A percentile compares a stretch with the other conserved stretches of the same genome.
Conservation (phyloP, 2,113 vertebrate genomes). For the Engraulis encrasicolus region DNA sequence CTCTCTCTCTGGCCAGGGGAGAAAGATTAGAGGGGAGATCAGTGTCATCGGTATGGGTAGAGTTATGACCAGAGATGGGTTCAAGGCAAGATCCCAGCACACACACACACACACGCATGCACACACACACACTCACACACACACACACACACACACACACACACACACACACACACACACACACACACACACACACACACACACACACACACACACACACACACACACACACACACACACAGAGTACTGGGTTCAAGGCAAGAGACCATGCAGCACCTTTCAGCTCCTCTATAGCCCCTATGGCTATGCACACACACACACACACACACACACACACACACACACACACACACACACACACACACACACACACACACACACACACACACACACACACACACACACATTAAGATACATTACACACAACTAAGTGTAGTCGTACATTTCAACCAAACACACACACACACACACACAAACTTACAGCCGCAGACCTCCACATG, state of each 20-base stretch:
- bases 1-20: too few relatives aligned
- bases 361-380: not conserved
- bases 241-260: too few relatives aligned
- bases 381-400: not conserved
- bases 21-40: conserved; percentile 78
- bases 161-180: conserved; percentile 31
- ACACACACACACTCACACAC: not conserved
- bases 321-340: not conserved
- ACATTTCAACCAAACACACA: conserved; percentile 11
- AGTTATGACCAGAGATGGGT: conserved; percentile 76
- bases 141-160: conserved; percentile 32
- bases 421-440: not conserved
- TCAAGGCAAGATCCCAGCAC: conserved; percentile 78
- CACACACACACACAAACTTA: conserved; percentile 22
- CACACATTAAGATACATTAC: not conserved
- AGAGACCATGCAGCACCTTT: too few relatives aligned
- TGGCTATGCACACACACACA: not conserved
- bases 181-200: conserved; percentile 8
- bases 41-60: conserved; percentile 77
- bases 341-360: not conserved
- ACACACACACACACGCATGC: conserved; percentile 32
- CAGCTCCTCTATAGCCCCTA: too few relatives aligned
- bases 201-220: not conserved
- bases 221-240: conserved; percentile 36
- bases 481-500: conserved; percentile 67